Evolutionary conservation across 2,797 vertebrate genomes (phyloP), one percentile per base, ranked within the genome.

Genomic region (Alcedo quadribrachys): DNA sequence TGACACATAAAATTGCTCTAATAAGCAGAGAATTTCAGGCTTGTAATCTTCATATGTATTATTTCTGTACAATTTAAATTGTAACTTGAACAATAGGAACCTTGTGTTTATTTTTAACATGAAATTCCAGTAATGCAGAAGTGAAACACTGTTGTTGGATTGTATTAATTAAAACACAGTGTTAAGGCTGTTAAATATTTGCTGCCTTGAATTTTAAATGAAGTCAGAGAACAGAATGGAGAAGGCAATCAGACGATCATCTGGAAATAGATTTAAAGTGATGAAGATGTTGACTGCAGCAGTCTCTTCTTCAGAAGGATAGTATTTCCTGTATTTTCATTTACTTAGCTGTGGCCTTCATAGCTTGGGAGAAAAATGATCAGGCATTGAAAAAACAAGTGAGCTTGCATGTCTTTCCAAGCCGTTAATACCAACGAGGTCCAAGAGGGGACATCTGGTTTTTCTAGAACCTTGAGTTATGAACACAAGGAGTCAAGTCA

Each of bases 381-480:
- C 50, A 58, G 37, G 22, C 63, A 66, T 4, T 84, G 14, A 42
- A 79, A 82, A 87, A 90, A 57, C 55, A 88, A 85, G 55, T 14
- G 45, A 91, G 76, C 45, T 88, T 81, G 45, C n/a, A 4, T 35
- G 22, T 70, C 40, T 80, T 91, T 77, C 58, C 77, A 91, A 82
- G 53, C 61, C 1, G 1, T 60, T 92, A 89, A 70, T 89, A 33
- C 57, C 53, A 85, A 25, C 46, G 66, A 63, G 11, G 33, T 75
- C 73, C 58, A 57, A 85, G 54, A 81, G 42, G 33, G 45, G 80
- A 71, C 69, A 88, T 88, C 35, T 93, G 66, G 0, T 91, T 89
- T 90, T 87, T 85, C 69, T 83, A 90, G 60, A 87, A 77, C 77
- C 53, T 87, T 81, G 77, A 91, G 28, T 80, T 91, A 50, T 37